Percentiles rank a stretch among this genome's conserved stretches.
Conservation (phyloP, 2,888 invertebrate genomes). For the Phragmatobia fuliginosa region DNA sequence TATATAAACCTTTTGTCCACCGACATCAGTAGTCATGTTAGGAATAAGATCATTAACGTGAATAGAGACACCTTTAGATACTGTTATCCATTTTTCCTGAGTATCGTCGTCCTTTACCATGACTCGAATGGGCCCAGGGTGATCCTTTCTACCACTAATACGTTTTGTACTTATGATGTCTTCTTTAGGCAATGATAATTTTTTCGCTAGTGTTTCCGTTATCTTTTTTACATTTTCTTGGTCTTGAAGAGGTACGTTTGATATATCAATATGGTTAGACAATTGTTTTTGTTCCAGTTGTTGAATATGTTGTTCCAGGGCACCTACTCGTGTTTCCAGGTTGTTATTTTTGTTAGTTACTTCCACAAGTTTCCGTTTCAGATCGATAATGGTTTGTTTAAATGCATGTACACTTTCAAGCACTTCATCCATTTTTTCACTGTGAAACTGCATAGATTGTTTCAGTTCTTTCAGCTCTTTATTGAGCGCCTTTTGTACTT, state of each 20-base stretch:
- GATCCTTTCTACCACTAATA: neutral
- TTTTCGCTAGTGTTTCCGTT: slow-evolving; percentile 1
- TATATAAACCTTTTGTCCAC: too few species aligned
- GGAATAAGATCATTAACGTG: too few species aligned
- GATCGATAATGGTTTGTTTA: neutral
- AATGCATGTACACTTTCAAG: slow-evolving; percentile 23
- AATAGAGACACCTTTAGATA: neutral
- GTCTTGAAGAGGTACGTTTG: neutral
- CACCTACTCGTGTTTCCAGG: too few species aligned
- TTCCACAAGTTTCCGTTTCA: neutral
- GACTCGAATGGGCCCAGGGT: neutral
- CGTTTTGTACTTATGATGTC: neutral
- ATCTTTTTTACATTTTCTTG: neutral
- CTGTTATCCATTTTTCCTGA: neutral
- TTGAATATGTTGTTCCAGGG: too few species aligned
- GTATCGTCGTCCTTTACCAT: neutral
- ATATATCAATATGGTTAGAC: neutral
- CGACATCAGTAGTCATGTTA: too few species aligned
- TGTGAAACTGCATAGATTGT: neutral
- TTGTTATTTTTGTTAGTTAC: slow-evolving; percentile 1
- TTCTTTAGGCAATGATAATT: too few species aligned
- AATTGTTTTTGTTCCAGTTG: too few species aligned
- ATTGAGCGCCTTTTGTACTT: too few species aligned
- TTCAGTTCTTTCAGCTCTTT: neutral
- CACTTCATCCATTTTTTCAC: neutral